Evolutionary conservation across 1,140 invertebrate genomes (phyloP).

Genomic region (Drusus annulatus): DNA sequence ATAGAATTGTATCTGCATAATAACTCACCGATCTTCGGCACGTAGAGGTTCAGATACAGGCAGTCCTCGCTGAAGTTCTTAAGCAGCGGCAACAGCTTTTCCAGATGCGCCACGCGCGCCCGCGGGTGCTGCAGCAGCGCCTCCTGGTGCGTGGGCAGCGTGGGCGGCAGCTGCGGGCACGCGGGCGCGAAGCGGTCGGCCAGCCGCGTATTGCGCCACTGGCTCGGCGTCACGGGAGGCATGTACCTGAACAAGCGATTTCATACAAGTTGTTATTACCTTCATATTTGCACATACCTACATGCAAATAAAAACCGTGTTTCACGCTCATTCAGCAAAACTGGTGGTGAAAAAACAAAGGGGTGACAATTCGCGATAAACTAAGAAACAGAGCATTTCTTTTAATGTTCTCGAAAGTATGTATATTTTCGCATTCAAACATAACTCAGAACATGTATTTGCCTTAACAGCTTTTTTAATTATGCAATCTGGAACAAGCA

Average conservation of each 20-base stretch:
- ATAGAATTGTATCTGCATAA: neutral
- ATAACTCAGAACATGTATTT: too few species aligned
- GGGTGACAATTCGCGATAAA: too few species aligned
- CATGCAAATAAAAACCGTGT: too few species aligned
- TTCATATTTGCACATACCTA: neutral
- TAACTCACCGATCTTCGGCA: slow-evolving; percentile 85
- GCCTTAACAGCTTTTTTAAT: neutral
- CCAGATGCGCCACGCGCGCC: slow-evolving; percentile 84
- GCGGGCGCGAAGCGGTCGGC: slow-evolving; percentile 88
- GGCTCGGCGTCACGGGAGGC: slow-evolving; percentile 92
- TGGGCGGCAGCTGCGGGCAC: slow-evolving; percentile 89
- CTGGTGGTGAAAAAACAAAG: too few species aligned
- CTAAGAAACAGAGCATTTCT: too few species aligned
- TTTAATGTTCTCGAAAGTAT: too few species aligned
- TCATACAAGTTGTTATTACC: neutral
- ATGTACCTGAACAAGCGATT: slow-evolving; percentile 79
- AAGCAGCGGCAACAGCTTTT: slow-evolving; percentile 85
- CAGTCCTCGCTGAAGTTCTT: slow-evolving; percentile 97
- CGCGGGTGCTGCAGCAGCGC: slow-evolving; percentile 83
- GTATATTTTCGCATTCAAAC: too few species aligned
- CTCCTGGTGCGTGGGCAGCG: slow-evolving; percentile 80
- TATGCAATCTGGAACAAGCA: slow-evolving; percentile 1
- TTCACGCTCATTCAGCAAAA: too few species aligned
- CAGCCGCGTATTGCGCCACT: slow-evolving; percentile 86
- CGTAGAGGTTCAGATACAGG: slow-evolving; percentile 96